Percentiles rank a stretch among this genome's conserved stretches.
Evolutionary conservation across 1,140 invertebrate genomes (phyloP).

Genomic region (Chionoecetes opilio): DNA sequence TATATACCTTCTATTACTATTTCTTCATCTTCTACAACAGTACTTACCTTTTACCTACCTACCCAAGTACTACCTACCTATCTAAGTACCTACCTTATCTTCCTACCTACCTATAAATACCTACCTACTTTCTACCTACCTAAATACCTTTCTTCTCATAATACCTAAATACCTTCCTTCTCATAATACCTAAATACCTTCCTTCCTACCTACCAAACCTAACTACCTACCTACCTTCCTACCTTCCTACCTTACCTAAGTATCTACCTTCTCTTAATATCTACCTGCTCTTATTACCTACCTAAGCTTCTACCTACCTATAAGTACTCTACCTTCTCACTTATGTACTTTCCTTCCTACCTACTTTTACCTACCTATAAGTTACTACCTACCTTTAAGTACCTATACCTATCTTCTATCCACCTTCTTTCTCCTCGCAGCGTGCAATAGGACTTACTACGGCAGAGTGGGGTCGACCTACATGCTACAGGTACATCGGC

Average conservation of each 20-base stretch:
- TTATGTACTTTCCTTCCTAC: not conserved
- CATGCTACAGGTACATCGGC: slow-evolving; percentile 88
- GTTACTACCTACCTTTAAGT: not conserved
- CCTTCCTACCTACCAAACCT: not conserved
- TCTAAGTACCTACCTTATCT: not conserved
- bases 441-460: slow-evolving; percentile 92
- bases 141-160: too few species aligned
- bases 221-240: too few species aligned
- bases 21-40: too few species aligned
- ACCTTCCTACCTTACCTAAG: too few species aligned
- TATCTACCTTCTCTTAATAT: too few species aligned
- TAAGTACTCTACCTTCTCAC: not conserved
- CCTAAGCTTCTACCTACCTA: not conserved
- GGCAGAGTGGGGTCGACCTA: slow-evolving; percentile 92
- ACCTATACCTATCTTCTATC: not conserved
- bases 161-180: too few species aligned
- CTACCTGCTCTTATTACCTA: too few species aligned
- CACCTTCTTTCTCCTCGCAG: slow-evolving; percentile 85
- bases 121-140: too few species aligned
- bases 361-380: not conserved
- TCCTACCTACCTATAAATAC: too few species aligned
- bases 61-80: not conserved
- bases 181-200: not conserved
- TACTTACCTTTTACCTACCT: too few species aligned
- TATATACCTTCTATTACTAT: too few species aligned